These are phyloP conservation scores for Yponomeuta evonymella DNA, from an alignment of 2,888 invertebrate species.

Conservation along the genomic window DNA sequence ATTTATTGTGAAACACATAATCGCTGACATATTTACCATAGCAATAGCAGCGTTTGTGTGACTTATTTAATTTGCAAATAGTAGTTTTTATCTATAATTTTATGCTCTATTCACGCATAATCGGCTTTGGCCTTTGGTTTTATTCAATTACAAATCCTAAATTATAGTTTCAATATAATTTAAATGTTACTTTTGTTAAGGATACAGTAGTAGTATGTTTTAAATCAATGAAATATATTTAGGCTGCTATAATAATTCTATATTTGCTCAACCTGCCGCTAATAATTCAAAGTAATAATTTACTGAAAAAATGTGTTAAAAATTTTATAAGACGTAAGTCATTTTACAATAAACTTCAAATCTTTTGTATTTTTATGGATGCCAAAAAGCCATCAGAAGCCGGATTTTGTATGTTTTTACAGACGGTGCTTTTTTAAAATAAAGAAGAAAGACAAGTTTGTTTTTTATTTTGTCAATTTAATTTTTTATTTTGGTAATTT, in stretches of 20 bases:
- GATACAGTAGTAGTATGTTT: neutral
- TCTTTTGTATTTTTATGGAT: slow-evolving; percentile 61
- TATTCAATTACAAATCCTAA: neutral
- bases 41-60: neutral
- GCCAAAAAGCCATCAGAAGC: slow-evolving; percentile 62
- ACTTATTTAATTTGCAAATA: neutral
- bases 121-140: neutral
- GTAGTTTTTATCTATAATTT: neutral
- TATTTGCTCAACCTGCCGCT: slow-evolving; percentile 55
- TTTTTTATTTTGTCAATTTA: slow-evolving; percentile 1
- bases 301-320: slow-evolving; percentile 21
- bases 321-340: slow-evolving; percentile 47
- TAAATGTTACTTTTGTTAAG: neutral
- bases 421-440: slow-evolving; percentile 75
- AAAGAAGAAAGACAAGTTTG: slow-evolving; percentile 41
- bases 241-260: slow-evolving; percentile 39
- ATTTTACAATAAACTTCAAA: slow-evolving; percentile 40
- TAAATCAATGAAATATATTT: slow-evolving; percentile 32
- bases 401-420: slow-evolving; percentile 71
- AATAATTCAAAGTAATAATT: slow-evolving; percentile 25
- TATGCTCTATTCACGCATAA: neutral
- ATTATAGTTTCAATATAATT: neutral
- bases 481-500: too few species aligned
- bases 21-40: neutral
- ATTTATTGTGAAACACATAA: neutral